Conservation (phyloP, 2,888 invertebrate genomes). For the Pterostichus niger region DNA sequence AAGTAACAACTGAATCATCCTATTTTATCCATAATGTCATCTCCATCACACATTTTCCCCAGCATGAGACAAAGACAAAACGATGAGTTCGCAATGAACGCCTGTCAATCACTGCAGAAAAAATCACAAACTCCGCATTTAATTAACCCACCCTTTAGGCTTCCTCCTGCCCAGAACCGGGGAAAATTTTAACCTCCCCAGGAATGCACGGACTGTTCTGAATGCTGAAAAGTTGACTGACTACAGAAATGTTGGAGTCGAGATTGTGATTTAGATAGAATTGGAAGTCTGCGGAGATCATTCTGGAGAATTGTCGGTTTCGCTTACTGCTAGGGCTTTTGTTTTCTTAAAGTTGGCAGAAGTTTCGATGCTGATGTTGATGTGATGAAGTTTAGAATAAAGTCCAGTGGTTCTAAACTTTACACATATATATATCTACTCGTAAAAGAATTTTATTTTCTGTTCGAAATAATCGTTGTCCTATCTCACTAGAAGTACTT, state of each 20-base stretch:
- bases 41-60: no score
- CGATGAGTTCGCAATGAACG: background rate
- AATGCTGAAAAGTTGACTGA: slow-evolving; percentile 32
- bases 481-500: no score
- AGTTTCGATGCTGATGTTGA: slow-evolving; percentile 39
- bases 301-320: slow-evolving; percentile 41
- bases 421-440: background rate
- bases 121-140: slow-evolving; percentile 11
- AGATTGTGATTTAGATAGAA: slow-evolving; percentile 46
- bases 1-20: no score
- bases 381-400: slow-evolving; percentile 21
- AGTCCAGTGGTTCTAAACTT: slow-evolving; percentile 23
- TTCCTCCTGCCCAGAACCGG: background rate
- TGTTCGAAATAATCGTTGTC: background rate
- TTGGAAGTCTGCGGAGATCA: slow-evolving; percentile 40
- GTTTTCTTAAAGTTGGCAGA: slow-evolving; percentile 50
- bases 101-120: slow-evolving; percentile 24
- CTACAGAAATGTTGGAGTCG: slow-evolving; percentile 29
- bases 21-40: no score
- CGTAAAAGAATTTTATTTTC: background rate
- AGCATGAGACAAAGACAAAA: background rate
- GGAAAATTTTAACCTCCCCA: background rate
- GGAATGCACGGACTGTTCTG: slow-evolving; percentile 29
- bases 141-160: background rate
- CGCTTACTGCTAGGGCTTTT: slow-evolving; percentile 43